Conservation (phyloP, 2,113 vertebrate species). For the Burhinus oedicnemus region DNA sequence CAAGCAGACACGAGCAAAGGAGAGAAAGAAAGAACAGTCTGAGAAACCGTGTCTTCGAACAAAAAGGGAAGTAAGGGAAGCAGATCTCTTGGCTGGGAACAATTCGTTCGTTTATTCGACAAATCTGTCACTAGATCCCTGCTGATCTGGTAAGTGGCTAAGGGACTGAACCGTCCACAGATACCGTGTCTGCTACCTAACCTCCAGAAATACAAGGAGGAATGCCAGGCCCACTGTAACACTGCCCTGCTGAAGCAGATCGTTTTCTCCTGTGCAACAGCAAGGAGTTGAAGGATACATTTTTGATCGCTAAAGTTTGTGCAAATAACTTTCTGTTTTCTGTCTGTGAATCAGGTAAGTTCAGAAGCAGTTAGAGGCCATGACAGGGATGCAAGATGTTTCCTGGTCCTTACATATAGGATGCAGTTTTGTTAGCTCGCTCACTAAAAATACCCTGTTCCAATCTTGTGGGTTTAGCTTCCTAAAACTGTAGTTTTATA, state of each 20-base stretch:
- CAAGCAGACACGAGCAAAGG: background rate
- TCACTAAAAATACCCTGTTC: background rate
- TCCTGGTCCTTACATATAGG: background rate
- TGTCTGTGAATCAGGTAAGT: background rate
- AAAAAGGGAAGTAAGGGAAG: background rate
- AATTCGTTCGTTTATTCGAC: background rate
- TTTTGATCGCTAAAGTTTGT: background rate
- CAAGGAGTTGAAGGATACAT: background rate
- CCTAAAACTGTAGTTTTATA: background rate
- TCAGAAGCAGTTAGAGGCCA: background rate
- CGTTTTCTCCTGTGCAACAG: background rate
- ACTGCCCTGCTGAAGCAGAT: background rate
- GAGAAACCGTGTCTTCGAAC: background rate
- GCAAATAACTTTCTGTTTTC: background rate
- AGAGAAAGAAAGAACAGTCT: background rate
- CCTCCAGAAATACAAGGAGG: background rate
- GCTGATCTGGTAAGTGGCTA: background rate
- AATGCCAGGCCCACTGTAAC: background rate
- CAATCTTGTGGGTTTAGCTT: background rate
- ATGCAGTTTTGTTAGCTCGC: background rate
- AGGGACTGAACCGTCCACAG: background rate
- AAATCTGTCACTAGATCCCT: background rate
- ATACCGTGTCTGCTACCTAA: background rate
- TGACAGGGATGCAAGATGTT: background rate
- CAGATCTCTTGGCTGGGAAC: background rate